These are phyloP conservation scores for Synergus itoensis DNA, from an alignment of 2,888 invertebrate species.

Conservation along the genomic window DNA sequence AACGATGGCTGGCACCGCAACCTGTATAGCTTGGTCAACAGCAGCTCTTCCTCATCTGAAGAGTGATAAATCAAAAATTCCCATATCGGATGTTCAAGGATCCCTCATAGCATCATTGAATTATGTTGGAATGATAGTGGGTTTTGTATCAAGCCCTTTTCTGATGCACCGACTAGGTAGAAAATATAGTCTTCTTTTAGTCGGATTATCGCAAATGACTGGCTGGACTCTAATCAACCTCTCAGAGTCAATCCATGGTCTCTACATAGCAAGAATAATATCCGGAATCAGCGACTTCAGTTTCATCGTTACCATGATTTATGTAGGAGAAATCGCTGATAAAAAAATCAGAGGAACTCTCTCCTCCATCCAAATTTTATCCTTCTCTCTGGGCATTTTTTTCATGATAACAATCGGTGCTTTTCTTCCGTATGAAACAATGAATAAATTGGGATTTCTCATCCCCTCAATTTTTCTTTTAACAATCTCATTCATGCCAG, in stretches of 20 bases:
- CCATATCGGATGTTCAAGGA: conserved; percentile 65
- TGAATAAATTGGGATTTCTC: conserved; percentile 80
- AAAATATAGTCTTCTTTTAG: conserved; percentile 65
- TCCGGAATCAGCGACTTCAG: conserved; percentile 78
- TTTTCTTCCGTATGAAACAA: conserved; percentile 77
- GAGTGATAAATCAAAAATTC: conserved; percentile 60
- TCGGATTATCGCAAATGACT: conserved; percentile 66
- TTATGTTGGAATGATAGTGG: conserved; percentile 67
- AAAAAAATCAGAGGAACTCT: conserved; percentile 80
- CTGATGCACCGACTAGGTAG: conserved; percentile 68
- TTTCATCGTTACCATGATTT: conserved; percentile 80
- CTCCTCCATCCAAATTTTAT: conserved; percentile 79
- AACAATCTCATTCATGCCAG: conserved; percentile 82
- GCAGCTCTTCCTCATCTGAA: conserved; percentile 68
- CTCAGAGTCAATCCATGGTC: conserved; percentile 60
- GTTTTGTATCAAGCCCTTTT: conserved; percentile 65
- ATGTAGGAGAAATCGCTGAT: conserved; percentile 82
- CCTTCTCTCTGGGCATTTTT: conserved; percentile 77
- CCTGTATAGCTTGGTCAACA: conserved; percentile 68
- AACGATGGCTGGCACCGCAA: conserved; percentile 30
- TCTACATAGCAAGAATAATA: conserved; percentile 77
- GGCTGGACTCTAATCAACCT: conserved; percentile 70
- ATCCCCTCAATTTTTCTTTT: conserved; percentile 81
- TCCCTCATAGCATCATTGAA: conserved; percentile 71
- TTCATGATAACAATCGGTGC: conserved; percentile 76